Evolutionary conservation across 1,140 invertebrate genomes (phyloP).

Genomic region (Formica exsecta): DNA sequence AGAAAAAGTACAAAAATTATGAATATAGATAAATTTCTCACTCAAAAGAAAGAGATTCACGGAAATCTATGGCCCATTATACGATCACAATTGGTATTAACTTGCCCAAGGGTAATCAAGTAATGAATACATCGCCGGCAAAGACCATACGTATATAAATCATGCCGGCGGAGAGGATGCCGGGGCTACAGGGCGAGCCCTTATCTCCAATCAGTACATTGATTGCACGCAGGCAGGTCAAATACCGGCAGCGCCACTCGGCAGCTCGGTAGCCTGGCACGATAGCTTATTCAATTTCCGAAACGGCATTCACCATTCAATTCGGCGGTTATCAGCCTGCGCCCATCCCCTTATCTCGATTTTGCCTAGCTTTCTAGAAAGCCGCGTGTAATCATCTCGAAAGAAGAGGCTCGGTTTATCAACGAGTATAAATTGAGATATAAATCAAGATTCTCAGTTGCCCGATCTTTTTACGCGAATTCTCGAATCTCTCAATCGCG

Average conservation of each 20-base stretch:
- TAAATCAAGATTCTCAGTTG: slow-evolving; percentile 2
- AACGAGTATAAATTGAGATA: slow-evolving; percentile 43
- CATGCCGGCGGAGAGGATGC: slow-evolving; percentile 77
- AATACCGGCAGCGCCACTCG: slow-evolving; percentile 81
- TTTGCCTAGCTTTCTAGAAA: slow-evolving; percentile 76
- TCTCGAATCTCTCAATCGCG: slow-evolving; percentile 41
- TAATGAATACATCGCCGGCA: slow-evolving; percentile 83
- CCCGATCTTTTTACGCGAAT: background rate
- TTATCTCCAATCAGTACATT: slow-evolving; percentile 85
- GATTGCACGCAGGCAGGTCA: slow-evolving; percentile 84
- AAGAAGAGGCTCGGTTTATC: slow-evolving; percentile 57
- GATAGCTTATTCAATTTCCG: slow-evolving; percentile 86
- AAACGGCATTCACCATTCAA: slow-evolving; percentile 85
- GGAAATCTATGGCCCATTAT: slow-evolving; percentile 57
- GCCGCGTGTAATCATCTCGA: slow-evolving; percentile 44
- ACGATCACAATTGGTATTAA: slow-evolving; percentile 69
- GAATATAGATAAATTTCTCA: slow-evolving; percentile 4
- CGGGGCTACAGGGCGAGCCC: slow-evolving; percentile 78
- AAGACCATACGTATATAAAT: slow-evolving; percentile 83
- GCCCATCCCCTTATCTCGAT: slow-evolving; percentile 78
- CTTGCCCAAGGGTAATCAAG: slow-evolving; percentile 80
- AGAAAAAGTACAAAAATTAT: slow-evolving; percentile 23
- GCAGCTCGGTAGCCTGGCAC: slow-evolving; percentile 77
- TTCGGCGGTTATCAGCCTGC: slow-evolving; percentile 81
- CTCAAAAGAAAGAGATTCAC: slow-evolving; percentile 27